These are phyloP conservation scores for Priocnemis perturbator DNA, from an alignment of 2,888 invertebrate genomes.

Conservation along the genomic window DNA sequence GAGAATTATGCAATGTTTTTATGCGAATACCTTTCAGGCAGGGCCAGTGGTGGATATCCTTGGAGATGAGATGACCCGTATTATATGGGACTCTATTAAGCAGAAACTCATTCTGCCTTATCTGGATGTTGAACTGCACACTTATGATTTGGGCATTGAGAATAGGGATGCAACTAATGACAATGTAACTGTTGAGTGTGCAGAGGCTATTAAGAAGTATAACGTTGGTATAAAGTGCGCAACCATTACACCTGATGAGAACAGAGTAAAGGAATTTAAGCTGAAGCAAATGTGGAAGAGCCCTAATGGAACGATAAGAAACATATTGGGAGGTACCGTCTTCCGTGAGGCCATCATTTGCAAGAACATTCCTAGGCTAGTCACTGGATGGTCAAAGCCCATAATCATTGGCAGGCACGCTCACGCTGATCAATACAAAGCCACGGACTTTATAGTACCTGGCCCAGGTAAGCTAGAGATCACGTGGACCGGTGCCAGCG, in stretches of 20 bases:
- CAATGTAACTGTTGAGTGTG: conserved; percentile 97
- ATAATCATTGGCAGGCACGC: conserved; percentile 99
- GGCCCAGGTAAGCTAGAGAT: conserved; percentile 92
- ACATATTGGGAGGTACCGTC: conserved; percentile 89
- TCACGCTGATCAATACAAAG: conserved; percentile 98
- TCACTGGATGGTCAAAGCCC: conserved; percentile 95
- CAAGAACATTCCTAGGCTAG: conserved; percentile 96
- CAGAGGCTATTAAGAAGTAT: conserved; percentile 96
- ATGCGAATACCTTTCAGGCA: conserved; percentile 74
- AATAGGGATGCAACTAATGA: conserved; percentile 95
- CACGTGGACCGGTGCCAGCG: conserved; percentile 84
- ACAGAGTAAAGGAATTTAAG: conserved; percentile 93
- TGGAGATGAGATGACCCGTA: conserved; percentile 97
- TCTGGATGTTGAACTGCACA: conserved; percentile 95
- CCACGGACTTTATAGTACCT: conserved; percentile 97
- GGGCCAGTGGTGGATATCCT: conserved; percentile 94
- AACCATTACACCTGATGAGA: conserved; percentile 98
- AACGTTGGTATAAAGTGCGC: conserved; percentile 99
- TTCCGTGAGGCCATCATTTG: conserved; percentile 93
- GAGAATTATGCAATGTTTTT: neutral
- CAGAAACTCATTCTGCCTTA: conserved; percentile 97
- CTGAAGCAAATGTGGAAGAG: conserved; percentile 94
- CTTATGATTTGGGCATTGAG: conserved; percentile 96
- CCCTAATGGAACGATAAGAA: conserved; percentile 92
- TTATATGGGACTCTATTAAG: conserved; percentile 99